Evolutionary conservation across 2,113 vertebrate species (phyloP).

Genomic region (Sylvilagus bachmani): DNA sequence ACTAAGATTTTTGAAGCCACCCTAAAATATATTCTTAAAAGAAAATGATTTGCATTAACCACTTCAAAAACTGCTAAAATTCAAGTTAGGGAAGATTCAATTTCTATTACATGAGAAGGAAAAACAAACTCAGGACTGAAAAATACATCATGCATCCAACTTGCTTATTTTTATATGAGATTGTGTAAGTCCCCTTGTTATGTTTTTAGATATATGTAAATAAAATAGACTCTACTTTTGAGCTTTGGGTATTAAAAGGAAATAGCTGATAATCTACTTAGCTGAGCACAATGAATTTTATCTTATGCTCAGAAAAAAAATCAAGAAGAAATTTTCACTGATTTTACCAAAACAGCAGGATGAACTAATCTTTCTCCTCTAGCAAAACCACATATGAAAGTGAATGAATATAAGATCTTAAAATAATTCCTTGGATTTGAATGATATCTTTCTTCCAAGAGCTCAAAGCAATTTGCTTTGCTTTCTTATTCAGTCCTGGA

Average conservation of each 20-base stretch:
- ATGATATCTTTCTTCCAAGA: constrained; percentile 53
- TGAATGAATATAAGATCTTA: constrained; percentile 58
- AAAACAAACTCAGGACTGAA: constrained; percentile 1
- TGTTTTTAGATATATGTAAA: constrained; percentile 16
- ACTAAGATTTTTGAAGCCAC: neutral
- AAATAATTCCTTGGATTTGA: constrained; percentile 65
- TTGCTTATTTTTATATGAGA: constrained; percentile 32
- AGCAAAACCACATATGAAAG: constrained; percentile 47
- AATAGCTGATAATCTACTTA: constrained; percentile 53
- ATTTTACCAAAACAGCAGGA: constrained; percentile 57
- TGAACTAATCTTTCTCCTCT: constrained; percentile 63
- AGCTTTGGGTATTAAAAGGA: neutral
- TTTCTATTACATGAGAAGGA: neutral
- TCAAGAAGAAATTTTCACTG: constrained; percentile 41
- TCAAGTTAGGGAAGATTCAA: neutral
- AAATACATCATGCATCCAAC: constrained; percentile 10
- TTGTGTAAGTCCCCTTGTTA: neutral
- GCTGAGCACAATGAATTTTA: constrained; percentile 56
- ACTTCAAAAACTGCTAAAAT: constrained; percentile 36
- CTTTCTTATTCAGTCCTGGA: constrained; percentile 33
- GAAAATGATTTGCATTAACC: neutral
- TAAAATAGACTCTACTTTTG: constrained; percentile 43
- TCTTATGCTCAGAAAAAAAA: constrained; percentile 35
- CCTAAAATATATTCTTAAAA: constrained; percentile 30
- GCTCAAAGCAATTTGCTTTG: constrained; percentile 62